Conservation (phyloP, 2,113 vertebrate genomes). For the Holacanthus passer region DNA sequence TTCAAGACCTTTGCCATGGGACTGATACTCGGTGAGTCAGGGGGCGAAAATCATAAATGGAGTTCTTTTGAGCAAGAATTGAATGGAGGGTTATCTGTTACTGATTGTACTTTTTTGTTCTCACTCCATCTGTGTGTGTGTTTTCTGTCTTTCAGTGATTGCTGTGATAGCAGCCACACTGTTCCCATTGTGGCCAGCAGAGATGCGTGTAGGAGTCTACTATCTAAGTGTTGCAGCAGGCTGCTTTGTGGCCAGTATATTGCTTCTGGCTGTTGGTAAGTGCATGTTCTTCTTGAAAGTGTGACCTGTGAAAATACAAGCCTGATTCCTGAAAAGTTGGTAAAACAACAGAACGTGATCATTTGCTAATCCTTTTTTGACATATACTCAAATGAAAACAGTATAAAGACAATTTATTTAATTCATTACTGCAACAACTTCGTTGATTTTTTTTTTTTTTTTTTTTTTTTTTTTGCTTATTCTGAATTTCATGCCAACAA, state of each 20-base stretch:
- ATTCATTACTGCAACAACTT: too few species aligned
- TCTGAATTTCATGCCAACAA: too few species aligned
- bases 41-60: neutral
- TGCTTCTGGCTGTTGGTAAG: conserved; percentile 97
- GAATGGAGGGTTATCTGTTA: neutral
- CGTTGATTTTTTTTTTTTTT: too few species aligned
- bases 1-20: conserved; percentile 99
- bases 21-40: conserved; percentile 94
- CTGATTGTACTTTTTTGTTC: neutral
- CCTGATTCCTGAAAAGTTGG: too few species aligned
- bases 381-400: too few species aligned
- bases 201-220: conserved; percentile 99
- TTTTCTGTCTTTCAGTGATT: conserved; percentile 85
- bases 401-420: too few species aligned
- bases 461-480: too few species aligned
- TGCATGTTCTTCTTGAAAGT: conserved; percentile 15
- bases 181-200: conserved; percentile 98
- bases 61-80: neutral
- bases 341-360: too few species aligned
- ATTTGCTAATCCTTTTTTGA: too few species aligned
- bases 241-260: conserved; percentile 98
- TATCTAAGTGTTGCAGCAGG: conserved; percentile 98
- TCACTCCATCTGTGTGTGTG: conserved; percentile 4
- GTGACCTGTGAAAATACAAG: neutral
- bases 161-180: conserved; percentile 98